Conservation (phyloP, 2,113 vertebrate genomes). For the Hemibagrus wyckioides region DNA sequence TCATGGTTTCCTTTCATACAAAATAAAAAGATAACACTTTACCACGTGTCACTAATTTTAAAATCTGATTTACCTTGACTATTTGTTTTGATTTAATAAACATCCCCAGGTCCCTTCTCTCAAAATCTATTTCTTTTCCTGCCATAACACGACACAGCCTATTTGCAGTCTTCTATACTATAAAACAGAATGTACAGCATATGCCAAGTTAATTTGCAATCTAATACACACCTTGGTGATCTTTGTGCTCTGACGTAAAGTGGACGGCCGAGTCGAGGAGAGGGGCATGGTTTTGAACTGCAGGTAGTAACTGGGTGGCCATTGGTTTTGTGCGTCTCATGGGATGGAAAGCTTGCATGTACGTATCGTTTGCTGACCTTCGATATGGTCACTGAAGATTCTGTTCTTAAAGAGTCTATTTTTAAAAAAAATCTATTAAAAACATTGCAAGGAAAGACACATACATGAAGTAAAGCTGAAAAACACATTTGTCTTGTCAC, state of each 20-base stretch:
- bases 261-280: constrained; percentile 71
- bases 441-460: background rate
- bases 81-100: background rate
- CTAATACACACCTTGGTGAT: constrained; percentile 20
- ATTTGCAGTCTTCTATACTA: background rate
- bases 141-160: background rate
- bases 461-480: background rate
- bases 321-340: constrained; percentile 73
- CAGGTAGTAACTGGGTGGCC: constrained; percentile 68
- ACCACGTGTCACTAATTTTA: background rate
- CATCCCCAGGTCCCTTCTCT: background rate
- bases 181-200: background rate
- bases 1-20: background rate
- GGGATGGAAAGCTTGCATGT: constrained; percentile 63
- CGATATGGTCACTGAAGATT: constrained; percentile 59
- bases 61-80: background rate
- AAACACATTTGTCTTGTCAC: constrained; percentile 61
- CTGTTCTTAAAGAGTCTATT: constrained; percentile 62
- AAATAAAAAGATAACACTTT: background rate
- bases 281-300: constrained; percentile 56
- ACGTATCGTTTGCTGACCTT: constrained; percentile 74
- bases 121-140: background rate
- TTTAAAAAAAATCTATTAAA: background rate
- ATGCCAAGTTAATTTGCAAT: too few species aligned
- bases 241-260: constrained; percentile 62